Base-by-base conservation (phyloP, 92 coral and sea anemone genomes). In the Chrysogorgia sp. region DNA sequence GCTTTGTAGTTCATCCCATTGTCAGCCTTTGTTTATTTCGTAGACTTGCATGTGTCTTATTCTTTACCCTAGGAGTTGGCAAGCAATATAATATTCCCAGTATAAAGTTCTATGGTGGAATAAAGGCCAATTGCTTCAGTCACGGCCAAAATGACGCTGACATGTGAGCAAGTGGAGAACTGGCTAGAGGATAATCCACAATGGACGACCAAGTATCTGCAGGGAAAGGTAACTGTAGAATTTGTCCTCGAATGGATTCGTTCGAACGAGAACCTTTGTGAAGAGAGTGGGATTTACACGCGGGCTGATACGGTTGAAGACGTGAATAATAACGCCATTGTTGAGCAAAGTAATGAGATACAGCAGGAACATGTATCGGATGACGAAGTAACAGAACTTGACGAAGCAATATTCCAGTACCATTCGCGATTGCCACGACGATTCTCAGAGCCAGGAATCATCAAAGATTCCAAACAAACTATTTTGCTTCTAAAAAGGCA, bases 231-330 rank as follows among this genome's bases (percentile, higher is more conserved):
- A 55, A 92, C 90, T 23, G 85, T 83, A 74, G 97, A 90, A 20
- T 92, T 96, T 90, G 92, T 96, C 52, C 86, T 82, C 57, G 83
- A 88, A 72, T 96, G 99, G 99, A 90, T 87, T 68, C 89, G 90
- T 49, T 79, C 91, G 70, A 74, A 86, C 60, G 77, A 81, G 81
- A 72, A 43, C 71, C 76, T 60, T 82, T 74, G 67, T 45, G 77
- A 86, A 70, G 60, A 68, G 41, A 82, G 81, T 78, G 79, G 79
- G 33, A 72, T 72, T 53, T 83, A 85, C 64, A 67, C 82, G 62
- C 71, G 65, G 64, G 22, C 77, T 10, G 83, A 83, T 53, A 82
- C 78, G 59, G 62, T 90, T 35, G 79, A 72, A 37, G 79, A 72
- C 52, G 26, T 72, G 37, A 32, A 53, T 12, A 72, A 72, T 56